Base-by-base conservation (phyloP, 2,888 invertebrate genomes). In the Gandaritis pyraliata region DNA sequence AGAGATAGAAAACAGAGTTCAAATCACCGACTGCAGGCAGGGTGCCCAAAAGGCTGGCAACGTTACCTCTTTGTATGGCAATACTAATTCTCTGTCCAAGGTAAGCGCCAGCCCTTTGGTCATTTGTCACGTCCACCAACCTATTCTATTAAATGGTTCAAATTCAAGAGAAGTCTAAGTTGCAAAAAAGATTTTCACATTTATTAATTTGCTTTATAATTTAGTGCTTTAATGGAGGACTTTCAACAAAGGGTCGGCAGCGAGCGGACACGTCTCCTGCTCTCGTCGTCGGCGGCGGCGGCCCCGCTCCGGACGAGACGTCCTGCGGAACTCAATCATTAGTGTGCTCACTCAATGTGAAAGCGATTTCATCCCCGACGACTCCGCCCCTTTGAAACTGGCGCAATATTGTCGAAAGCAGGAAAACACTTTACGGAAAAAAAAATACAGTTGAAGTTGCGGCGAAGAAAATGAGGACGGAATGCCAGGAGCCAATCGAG, bases 341-440 rank as follows among this genome's bases (percentile, higher is more conserved):
- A 92, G 90, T 89, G 89, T 91, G 91, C 78, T 90, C 91, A 88
- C 86, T 90, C 91, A 81, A 88, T 87, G 86, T 82, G 88, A 90
- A 92, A 91, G 86, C 86, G 90, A 89, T 90, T 90, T 88, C 85
- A 85, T 84, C 87, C 87, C 80, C 77, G 74, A 81, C 83, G 79
- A 81, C 83, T 83, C 81, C 80, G 80, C 85, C 85, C 78, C 86
- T 86, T 90, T 90, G 90, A 88, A 85, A 88, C 84, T 81, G 84
- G 76, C 83, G 89, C 90, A 90, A 91, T 92, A 91, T 91, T 89
- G 90, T 87, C 88, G 86, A 88, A 88, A 86, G 84, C 83, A 84
- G 89, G 89, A 90, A 91, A 90, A 90, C 88, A 90, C 83, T 86
- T 86, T 83, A 79, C 76, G 79, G 78, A 75, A 82, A 85, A 88